A percentile compares a stretch with the other conserved stretches of the same genome.
These are phyloP conservation scores for Rhynchonycteris naso DNA, from an alignment of 2,797 vertebrate genomes.

Conservation along the genomic window DNA sequence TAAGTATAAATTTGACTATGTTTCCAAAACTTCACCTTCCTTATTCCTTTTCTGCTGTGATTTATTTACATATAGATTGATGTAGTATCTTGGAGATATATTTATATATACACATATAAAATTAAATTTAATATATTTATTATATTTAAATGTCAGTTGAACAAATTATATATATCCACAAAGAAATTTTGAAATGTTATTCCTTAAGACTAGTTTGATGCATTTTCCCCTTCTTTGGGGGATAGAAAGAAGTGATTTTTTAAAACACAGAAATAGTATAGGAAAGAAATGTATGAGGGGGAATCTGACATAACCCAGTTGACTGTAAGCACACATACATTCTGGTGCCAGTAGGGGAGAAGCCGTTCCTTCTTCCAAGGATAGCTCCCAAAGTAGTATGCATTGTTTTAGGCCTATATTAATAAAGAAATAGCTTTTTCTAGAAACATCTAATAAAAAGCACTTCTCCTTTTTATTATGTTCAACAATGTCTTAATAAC, in stretches of 20 bases:
- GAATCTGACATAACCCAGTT: too few species aligned
- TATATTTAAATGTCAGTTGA: background rate
- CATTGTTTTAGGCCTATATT: too few species aligned
- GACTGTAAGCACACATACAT: too few species aligned
- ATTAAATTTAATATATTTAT: background rate
- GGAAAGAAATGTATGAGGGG: background rate
- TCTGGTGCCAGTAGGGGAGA: too few species aligned
- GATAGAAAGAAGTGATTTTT: background rate
- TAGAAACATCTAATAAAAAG: background rate
- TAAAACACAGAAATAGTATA: background rate
- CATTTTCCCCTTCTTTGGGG: background rate
- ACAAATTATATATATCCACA: background rate
- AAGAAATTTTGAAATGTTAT: background rate
- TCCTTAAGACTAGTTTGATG: background rate
- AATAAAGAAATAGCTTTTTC: too few species aligned
- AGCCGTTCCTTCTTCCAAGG: too few species aligned
- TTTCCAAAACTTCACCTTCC: conserved; percentile 9
- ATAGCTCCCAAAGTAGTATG: too few species aligned
- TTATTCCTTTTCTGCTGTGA: background rate
- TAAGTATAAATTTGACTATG: background rate
- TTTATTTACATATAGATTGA: background rate
- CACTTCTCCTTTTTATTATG: background rate
- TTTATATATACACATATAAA: background rate
- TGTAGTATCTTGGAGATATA: background rate
- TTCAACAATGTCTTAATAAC: background rate